Evolutionary conservation across 1,140 invertebrate species (phyloP).

Genomic region (Eumaeus atala): DNA sequence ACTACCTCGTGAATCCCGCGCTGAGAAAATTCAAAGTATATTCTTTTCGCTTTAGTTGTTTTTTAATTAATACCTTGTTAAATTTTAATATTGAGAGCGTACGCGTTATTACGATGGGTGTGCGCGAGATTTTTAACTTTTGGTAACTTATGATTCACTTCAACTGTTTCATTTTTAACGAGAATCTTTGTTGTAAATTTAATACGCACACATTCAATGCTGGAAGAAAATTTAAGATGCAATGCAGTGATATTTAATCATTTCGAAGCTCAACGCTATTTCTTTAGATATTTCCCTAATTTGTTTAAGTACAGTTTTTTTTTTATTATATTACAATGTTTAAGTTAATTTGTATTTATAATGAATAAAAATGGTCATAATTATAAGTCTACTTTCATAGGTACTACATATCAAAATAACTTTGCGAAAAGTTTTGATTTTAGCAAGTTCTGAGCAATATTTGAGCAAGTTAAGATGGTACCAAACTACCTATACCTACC

Average conservation of each 20-base stretch:
- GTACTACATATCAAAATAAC: too few relatives aligned
- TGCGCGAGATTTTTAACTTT: slow-evolving; percentile 65
- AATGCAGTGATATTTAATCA: background rate
- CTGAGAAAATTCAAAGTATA: slow-evolving; percentile 65
- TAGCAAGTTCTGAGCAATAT: too few relatives aligned
- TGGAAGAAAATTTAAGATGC: slow-evolving; percentile 5
- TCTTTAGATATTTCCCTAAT: too few relatives aligned
- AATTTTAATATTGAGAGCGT: slow-evolving; percentile 71
- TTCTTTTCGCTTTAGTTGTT: slow-evolving; percentile 63
- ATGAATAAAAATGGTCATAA: too few relatives aligned
- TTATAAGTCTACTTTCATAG: too few relatives aligned
- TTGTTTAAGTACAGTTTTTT: too few relatives aligned
- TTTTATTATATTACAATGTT: too few relatives aligned
- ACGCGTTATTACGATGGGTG: slow-evolving; percentile 71
- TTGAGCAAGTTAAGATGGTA: too few relatives aligned
- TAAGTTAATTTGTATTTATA: too few relatives aligned
- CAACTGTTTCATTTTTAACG: slow-evolving; percentile 70
- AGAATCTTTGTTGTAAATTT: slow-evolving; percentile 45
- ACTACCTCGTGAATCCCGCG: slow-evolving; percentile 46
- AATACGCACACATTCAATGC: slow-evolving; percentile 18
- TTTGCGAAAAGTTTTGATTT: too few relatives aligned
- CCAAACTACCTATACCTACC: too few relatives aligned
- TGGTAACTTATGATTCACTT: slow-evolving; percentile 61
- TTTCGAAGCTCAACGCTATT: background rate
- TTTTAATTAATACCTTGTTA: slow-evolving; percentile 75